Evolutionary conservation across 2,797 vertebrate genomes (phyloP), one percentile per base, ranked within the genome.

Genomic region (Hippocampus kuda): DNA sequence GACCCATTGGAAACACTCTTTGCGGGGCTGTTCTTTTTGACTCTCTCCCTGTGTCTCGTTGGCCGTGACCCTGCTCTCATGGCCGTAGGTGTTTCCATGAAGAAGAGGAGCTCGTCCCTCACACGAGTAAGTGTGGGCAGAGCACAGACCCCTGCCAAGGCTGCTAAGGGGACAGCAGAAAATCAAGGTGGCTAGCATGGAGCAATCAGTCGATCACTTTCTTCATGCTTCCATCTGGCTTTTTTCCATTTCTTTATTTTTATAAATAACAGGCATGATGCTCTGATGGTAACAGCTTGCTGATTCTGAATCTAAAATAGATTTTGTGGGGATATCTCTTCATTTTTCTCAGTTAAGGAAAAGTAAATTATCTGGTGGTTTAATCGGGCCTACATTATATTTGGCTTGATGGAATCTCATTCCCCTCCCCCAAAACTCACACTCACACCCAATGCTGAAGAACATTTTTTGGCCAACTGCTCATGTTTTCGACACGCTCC

Each of bases 21-120:
- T 48, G 71, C 81, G 77, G 71, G 63, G 63, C 3, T 77, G 80
- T 83, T 75, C 72, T 79, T 76, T 63, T 77, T 77, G 64, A 73
- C 69, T 74, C 61, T 67, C 46, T 76, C 41, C 67, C 49, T 66
- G 73, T 69, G 75, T 71, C 68, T 75, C 22, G 72, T 76, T 70
- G 77, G 84, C 78, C 81, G 22, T 90, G 90, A 91, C 73, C 72
- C 72, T 80, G 70, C 77, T 89, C 67, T 88, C 83, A 76, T 90
- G 81, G 89, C 80, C 68, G 5, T 88, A 92, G 91, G 90, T 86
- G 83, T 67, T 75, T 72, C 82, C 70, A 72, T 90, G 88, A 93
- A 91, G 91, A 94, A 89, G 87, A 93, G 94, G 89, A 97, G 93
- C 83, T 92, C 93, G 68, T 95, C 94, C 79, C 90, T 97, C 80